Conservation (phyloP, 1,140 invertebrate genomes). For the Paraescarpia echinospica region DNA sequence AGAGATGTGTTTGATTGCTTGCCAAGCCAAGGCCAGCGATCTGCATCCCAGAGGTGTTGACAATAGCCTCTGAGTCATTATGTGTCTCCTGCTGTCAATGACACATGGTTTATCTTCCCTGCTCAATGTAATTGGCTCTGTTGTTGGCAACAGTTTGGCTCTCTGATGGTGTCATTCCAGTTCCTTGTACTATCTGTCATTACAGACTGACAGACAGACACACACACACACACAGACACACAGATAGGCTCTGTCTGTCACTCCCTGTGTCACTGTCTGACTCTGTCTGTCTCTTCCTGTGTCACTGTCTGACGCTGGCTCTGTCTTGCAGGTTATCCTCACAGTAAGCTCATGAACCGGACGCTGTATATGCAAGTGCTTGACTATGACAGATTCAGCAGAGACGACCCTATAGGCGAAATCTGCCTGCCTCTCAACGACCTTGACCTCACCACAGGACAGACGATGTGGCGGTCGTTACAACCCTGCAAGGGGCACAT, state of each 20-base stretch:
- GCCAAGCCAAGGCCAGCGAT: neutral
- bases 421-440: conserved; percentile 84
- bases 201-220: neutral
- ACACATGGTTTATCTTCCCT: neutral
- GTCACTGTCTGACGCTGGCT: neutral
- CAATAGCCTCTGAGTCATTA: neutral
- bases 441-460: conserved; percentile 72
- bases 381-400: conserved; percentile 92
- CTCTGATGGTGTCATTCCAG: neutral
- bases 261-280: neutral
- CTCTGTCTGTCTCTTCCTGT: neutral
- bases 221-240: neutral
- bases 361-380: conserved; percentile 92
- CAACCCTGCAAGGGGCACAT: conserved; percentile 56
- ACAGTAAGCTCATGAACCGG: conserved; percentile 87
- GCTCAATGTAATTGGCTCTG: neutral
- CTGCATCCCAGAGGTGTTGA: neutral
- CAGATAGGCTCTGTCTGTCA: neutral
- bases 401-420: conserved; percentile 95
- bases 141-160: neutral
- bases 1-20: neutral
- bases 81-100: neutral
- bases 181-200: neutral
- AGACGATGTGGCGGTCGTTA: conserved; percentile 50
- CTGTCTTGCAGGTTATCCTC: conserved; percentile 76